Evolutionary conservation across 2,888 invertebrate species (phyloP).

Genomic region (Lymantria monacha): DNA sequence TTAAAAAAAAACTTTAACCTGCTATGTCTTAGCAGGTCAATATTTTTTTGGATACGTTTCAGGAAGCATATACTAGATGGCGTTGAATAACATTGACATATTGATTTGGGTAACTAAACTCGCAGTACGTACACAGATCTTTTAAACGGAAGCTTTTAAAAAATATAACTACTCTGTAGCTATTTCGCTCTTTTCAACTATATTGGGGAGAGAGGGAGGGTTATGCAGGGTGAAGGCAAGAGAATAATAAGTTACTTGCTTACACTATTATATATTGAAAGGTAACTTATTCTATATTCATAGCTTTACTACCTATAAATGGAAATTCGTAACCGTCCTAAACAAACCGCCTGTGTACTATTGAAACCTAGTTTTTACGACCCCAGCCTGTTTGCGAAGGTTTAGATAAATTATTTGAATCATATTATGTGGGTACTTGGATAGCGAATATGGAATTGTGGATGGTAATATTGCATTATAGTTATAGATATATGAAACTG

Average conservation of each 20-base stretch:
- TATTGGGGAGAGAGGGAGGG: background rate
- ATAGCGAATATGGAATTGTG: too few relatives aligned
- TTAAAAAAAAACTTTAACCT: too few relatives aligned
- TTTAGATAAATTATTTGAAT: slow-evolving; percentile 26
- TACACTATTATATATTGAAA: background rate
- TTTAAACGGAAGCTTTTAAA: too few relatives aligned
- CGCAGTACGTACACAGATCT: too few relatives aligned
- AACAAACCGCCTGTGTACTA: slow-evolving; percentile 4
- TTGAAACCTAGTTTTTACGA: slow-evolving; percentile 19
- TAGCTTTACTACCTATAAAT: background rate
- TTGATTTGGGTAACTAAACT: too few relatives aligned
- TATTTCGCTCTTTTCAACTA: too few relatives aligned
- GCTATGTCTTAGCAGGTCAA: too few relatives aligned
- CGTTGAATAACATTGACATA: too few relatives aligned
- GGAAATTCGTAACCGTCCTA: slow-evolving; percentile 2
- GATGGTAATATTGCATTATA: too few relatives aligned
- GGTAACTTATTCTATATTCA: background rate
- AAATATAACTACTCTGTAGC: too few relatives aligned
- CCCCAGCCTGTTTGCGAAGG: slow-evolving; percentile 19
- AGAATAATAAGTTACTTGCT: background rate
- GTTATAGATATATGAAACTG: background rate
- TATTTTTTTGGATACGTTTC: too few relatives aligned
- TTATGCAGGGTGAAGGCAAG: background rate
- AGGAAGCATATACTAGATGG: too few relatives aligned
- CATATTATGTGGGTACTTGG: slow-evolving; percentile 17